Conservation (phyloP, 64 coral and sea anemone species). For the Stichodactyla helianthus region DNA sequence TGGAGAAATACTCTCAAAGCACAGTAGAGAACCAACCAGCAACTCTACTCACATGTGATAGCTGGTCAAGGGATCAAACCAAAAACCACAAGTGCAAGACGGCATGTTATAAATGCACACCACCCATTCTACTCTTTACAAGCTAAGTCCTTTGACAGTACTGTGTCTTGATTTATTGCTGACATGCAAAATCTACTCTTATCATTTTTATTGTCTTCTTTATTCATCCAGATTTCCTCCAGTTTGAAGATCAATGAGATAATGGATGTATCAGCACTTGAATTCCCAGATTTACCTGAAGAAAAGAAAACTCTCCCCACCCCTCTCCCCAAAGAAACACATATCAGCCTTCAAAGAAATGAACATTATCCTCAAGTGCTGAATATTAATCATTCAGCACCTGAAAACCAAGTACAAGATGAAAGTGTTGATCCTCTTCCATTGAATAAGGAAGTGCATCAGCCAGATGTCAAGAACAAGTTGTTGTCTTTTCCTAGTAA, state of each 20-base stretch:
- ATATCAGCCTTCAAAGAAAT: background rate
- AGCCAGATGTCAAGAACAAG: background rate
- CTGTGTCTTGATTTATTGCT: background rate
- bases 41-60: too few species aligned
- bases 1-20: too few species aligned
- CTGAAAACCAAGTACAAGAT: background rate
- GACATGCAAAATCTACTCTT: background rate
- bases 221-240: background rate
- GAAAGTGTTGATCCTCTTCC: too few species aligned
- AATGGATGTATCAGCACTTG: constrained; percentile 14
- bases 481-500: background rate
- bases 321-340: background rate
- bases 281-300: constrained; percentile 56
- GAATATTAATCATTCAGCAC: background rate
- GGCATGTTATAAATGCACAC: too few species aligned
- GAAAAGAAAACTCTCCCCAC: constrained; percentile 2
- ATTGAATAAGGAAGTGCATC: background rate
- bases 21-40: too few species aligned
- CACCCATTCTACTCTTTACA: too few species aligned
- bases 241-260: background rate
- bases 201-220: background rate
- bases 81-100: too few species aligned
- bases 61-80: too few species aligned
- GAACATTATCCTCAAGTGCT: background rate
- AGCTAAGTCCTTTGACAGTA: too few species aligned